Evolutionary conservation across 2,113 vertebrate genomes (phyloP).

Genomic region (Piprites chloris): DNA sequence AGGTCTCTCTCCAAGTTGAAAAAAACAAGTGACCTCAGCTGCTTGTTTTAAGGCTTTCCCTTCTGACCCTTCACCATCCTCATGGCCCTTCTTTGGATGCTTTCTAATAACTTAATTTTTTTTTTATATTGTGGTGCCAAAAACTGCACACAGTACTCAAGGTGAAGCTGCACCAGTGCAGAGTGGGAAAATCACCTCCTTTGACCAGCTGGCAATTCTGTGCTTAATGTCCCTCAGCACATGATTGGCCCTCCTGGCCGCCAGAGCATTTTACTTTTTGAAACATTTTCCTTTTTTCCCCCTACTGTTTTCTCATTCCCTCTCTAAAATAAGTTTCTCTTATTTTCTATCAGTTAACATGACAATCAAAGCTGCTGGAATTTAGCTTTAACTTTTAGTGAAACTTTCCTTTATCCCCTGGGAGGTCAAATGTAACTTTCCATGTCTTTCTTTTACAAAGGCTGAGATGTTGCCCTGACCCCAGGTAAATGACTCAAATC

Average conservation of each 20-base stretch:
- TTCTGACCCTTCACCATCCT: background rate
- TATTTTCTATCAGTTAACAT: background rate
- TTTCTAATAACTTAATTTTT: background rate
- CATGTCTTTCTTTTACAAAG: background rate
- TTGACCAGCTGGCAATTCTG: background rate
- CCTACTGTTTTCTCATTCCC: background rate
- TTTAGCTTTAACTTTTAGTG: background rate
- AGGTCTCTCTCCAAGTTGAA: background rate
- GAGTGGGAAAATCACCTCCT: background rate
- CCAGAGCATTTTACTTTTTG: background rate
- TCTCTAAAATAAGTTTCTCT: background rate
- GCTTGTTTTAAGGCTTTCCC: background rate
- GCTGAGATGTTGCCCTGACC: background rate
- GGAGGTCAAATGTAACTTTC: background rate
- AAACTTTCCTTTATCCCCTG: background rate
- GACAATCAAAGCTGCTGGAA: background rate
- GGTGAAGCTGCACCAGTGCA: background rate
- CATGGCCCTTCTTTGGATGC: background rate
- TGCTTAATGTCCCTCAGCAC: background rate
- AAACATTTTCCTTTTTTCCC: background rate
- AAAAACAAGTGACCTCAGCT: background rate
- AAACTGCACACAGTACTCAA: background rate
- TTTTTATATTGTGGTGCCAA: background rate
- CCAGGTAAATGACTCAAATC: background rate
- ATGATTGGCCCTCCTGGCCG: accelerated